Evolutionary conservation across 2,113 vertebrate genomes (phyloP), one percentile per base, ranked within the genome.

Genomic region (Miniopterus natalensis): DNA sequence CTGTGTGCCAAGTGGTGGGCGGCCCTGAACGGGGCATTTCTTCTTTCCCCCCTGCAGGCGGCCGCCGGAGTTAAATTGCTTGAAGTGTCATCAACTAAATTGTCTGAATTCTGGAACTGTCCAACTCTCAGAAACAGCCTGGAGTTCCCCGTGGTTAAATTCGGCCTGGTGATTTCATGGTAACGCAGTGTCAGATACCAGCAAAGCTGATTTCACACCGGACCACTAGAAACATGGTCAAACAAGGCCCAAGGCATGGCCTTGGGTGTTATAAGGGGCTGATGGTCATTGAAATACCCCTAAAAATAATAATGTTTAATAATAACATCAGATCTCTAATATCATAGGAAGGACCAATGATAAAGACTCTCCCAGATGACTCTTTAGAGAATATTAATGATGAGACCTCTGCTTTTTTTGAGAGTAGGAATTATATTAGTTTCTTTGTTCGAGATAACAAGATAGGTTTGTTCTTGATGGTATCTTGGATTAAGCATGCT

Each of bases 271-370:
- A n/a, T 5, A 31, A 70, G 4, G 2, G 14, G 11, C 8, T 15
- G 31, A 13, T 83, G 84, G n/a, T 27, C 8, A 63, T 4, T 84
- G 31, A 90, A 92, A 31, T 23, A 6, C 79, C 14, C 84, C 70
- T 45, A 49, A 40, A 31, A 70, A 47, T 45, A 42, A 31, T 57
- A 40, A 23, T 15, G 21, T 36, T 12, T 47, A 42, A 29, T 51
- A 79, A 79, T 15, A 79, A 68, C 29, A 13, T 21, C 9, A 21
- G 15, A 13, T 57, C 17, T 45, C 1, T 57, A n/a, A 59, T 25
- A 31, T 14, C 49, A 49, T 27, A 75, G 1, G 1, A n/a, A 75
- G 1, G 1, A 23, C 31, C 4, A 8, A 3, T 0, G 47, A 65
- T 57, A 80, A 70, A 57, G 15, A 31, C 1, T 31, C 15, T n/a